phyloP scores from a whole-genome alignment of 2,797 vertebrate genomes.

The Protosalanx chinensis region DNA sequence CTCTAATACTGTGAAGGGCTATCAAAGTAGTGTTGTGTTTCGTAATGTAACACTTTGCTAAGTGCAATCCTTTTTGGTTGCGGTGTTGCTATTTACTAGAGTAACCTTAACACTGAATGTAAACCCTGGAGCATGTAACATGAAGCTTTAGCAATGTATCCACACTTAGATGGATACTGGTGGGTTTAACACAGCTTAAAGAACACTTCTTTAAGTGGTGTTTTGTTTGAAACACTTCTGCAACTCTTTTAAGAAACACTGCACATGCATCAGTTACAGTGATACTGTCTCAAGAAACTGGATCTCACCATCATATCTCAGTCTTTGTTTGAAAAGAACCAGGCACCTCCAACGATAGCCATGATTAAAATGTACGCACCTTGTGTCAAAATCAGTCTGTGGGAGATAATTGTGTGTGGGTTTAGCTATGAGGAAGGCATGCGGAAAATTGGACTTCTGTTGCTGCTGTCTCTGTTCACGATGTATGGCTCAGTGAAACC shows the following conservation, averaged over 20 bases:
- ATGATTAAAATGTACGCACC: neutral
- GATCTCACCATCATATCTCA: neutral
- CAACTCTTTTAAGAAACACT: too few species aligned
- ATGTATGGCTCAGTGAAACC: slow-evolving; percentile 13
- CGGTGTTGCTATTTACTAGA: too few species aligned
- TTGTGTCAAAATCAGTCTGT: slow-evolving; percentile 5
- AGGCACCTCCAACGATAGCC: neutral
- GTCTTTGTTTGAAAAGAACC: neutral
- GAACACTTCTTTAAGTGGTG: too few species aligned
- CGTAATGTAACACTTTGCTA: too few species aligned
- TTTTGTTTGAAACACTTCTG: too few species aligned
- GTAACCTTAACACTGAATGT: too few species aligned
- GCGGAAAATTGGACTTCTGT: slow-evolving; percentile 14
- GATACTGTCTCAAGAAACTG: neutral
- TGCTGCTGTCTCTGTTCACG: slow-evolving; percentile 16
- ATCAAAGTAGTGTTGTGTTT: too few species aligned
- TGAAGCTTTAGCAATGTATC: too few species aligned
- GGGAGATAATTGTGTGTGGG: slow-evolving; percentile 5
- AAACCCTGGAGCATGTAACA: too few species aligned
- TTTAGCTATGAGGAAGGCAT: slow-evolving; percentile 16
- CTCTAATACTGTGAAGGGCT: neutral
- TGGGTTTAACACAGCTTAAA: too few species aligned
- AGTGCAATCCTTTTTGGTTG: too few species aligned
- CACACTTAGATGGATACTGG: too few species aligned
- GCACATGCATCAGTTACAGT: neutral